Base-by-base conservation (phyloP, 2,888 invertebrate genomes). In the Incurvaria masculella region DNA sequence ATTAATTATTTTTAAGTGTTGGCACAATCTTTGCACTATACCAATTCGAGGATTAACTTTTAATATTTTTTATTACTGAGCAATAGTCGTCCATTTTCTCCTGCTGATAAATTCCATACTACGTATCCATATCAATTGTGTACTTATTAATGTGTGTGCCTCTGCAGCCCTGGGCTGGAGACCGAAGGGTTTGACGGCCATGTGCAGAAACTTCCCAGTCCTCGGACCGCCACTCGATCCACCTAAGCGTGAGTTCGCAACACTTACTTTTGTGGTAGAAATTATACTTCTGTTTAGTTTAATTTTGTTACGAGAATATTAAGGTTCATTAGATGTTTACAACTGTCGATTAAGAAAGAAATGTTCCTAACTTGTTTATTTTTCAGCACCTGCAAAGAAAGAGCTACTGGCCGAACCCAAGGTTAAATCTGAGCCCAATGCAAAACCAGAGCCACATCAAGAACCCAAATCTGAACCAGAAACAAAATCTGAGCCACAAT, bases 141-240 rank as follows among this genome's bases (percentile, higher is more conserved):
- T 23, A 23, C 5, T 4, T 23, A 6, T 23, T 23, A 6, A 23
- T 23, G 4, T 23, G 23, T 23, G 10, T 23, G 23, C n/a, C n/a
- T 42, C 68, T 76, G 58, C 68, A 66, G 94, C 88, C 6, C 57
- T 97, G 5, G 97, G 97, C n/a, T 97, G 97, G 96, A 81, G 96
- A 48, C 94, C 97, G 0, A 81, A 78, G 39, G 81, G 82, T 10
- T 61, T 91, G 48, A 89, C 87, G 0, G 84, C 88, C 18, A 80
- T 83, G 46, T 94, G 94, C 63, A 88, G 88, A 60, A 88, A 91
- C 58, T 91, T 91, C 65, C 94, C 94, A 0, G 78, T 85, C 0
- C 44, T 79, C 2, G 74, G 74, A 27, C 67, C 72, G 0, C 61
- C 68, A 2, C 52, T 69, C 6, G 66, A 64, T 38, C 58, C 63